These are phyloP conservation scores for Macroramphosus scolopax DNA, from an alignment of 2,797 vertebrate species.

Conservation along the genomic window DNA sequence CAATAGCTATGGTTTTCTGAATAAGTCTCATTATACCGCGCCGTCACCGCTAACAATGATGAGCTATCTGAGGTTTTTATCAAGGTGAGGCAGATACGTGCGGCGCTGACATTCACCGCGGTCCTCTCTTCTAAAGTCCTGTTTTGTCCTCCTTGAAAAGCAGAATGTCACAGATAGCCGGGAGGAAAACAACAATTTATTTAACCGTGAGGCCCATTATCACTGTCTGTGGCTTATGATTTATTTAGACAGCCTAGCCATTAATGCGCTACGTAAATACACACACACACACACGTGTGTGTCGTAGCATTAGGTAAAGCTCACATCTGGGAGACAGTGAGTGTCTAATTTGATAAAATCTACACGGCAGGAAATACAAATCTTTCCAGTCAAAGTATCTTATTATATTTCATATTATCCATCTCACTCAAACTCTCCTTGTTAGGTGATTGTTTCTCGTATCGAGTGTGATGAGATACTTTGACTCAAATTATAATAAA, in stretches of 20 bases:
- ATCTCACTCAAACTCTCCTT: too few relatives aligned
- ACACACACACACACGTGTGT: conserved; percentile 28
- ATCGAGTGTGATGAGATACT: too few relatives aligned
- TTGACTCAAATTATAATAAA: too few relatives aligned
- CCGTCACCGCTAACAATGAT: conserved; percentile 60
- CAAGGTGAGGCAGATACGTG: conserved; percentile 48
- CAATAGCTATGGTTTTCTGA: conserved; percentile 75
- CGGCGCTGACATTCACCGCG: conserved; percentile 4
- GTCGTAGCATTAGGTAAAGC: conserved; percentile 53
- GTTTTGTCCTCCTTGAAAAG: conserved; percentile 25
- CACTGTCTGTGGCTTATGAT: conserved; percentile 50
- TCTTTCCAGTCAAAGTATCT: too few relatives aligned
- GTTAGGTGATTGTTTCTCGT: too few relatives aligned
- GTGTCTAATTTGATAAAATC: conserved; percentile 59
- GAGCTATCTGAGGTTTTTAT: conserved; percentile 49
- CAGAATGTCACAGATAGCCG: conserved; percentile 20
- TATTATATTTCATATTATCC: too few relatives aligned
- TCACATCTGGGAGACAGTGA: conserved; percentile 48
- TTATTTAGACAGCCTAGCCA: conserved; percentile 59
- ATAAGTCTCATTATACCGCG: conserved; percentile 69
- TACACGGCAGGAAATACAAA: too few relatives aligned
- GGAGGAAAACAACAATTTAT: conserved; percentile 42
- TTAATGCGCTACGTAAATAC: conserved; percentile 53
- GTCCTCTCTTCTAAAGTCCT: not conserved
- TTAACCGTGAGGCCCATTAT: conserved; percentile 54